Evolutionary conservation across 2,888 invertebrate genomes (phyloP), one percentile per base, ranked within the genome.

Genomic region (Apomyelois bistriatella): DNA sequence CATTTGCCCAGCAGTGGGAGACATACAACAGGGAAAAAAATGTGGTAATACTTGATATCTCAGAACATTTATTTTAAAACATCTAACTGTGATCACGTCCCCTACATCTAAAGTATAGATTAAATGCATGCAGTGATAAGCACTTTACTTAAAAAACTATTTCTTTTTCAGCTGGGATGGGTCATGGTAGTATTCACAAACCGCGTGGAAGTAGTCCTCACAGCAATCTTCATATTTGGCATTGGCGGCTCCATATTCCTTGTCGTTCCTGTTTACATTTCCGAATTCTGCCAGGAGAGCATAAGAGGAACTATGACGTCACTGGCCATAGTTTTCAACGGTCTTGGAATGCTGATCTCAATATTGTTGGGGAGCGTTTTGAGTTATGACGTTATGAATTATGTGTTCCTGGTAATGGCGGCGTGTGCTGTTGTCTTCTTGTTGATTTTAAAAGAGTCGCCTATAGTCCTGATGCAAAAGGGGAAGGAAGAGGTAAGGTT

Each of bases 231-330:
- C n/a, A 54, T 86, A 9, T 70, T 77, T 0, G 88, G 88, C 0
- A 36, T 83, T 0, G 72, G 80, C 0, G 74, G 75, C 0, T 64
- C 74, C 0, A 59, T 68, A 0, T 70, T 79, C 48, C 57, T 85
- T 0, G 65, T 79, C 1, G 68, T 73, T 0, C 76, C 80, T 0
- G 72, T 87, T 3, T 85, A 65, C 58, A 61, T 84, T 40, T 71
- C 80, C 28, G 88, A 88, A 59, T 72, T 84, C 30, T 78, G 80
- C 52, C 75, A 84, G 49, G 79, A 85, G 46, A 79, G 78, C 1
- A 75, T 87, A 15, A 62, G 87, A 17, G 88, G 86, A 0, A 66
- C 70, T 1, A 69, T 88, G 74, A 76, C 79, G 0, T 70, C 85
- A 0, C 68, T 72, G 0, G 56, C 74, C 0, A 68, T 82, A 54